Percentiles rank a stretch among this genome's conserved stretches.
Evolutionary conservation across 92 coral and sea anemone species (phyloP).

Genomic region (Siderastrea siderea): DNA sequence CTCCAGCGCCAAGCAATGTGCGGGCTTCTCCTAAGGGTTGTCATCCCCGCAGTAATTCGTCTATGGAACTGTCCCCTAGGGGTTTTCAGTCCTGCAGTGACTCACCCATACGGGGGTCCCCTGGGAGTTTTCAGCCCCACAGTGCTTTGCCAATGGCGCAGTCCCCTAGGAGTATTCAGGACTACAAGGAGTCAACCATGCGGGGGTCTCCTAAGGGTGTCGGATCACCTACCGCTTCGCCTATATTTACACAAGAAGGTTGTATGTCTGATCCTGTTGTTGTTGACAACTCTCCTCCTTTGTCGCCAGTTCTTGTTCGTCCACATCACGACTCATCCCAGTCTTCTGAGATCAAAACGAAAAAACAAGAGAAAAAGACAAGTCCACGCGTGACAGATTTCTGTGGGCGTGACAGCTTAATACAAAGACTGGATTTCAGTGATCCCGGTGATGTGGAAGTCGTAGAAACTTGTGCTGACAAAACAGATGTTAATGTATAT

Average conservation of each 20-base stretch:
- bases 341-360: neutral
- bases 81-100: neutral
- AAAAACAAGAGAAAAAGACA: neutral
- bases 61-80: neutral
- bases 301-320: conserved; percentile 27
- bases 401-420: neutral
- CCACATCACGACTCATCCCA: neutral
- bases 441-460: conserved; percentile 7
- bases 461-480: conserved; percentile 7
- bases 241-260: neutral
- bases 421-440: neutral
- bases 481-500: neutral
- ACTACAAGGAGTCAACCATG: neutral
- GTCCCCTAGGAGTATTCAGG: neutral
- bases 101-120: neutral
- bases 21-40: neutral
- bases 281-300: conserved; percentile 16
- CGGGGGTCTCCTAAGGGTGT: neutral
- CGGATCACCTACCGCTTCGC: neutral
- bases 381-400: neutral
- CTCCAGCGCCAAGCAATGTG: neutral
- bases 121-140: neutral
- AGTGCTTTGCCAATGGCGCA: neutral
- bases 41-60: neutral
- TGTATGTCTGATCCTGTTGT: neutral